Base-by-base conservation (phyloP, 2,888 invertebrate genomes). In the Acanthococcus lagerstroemiae region DNA sequence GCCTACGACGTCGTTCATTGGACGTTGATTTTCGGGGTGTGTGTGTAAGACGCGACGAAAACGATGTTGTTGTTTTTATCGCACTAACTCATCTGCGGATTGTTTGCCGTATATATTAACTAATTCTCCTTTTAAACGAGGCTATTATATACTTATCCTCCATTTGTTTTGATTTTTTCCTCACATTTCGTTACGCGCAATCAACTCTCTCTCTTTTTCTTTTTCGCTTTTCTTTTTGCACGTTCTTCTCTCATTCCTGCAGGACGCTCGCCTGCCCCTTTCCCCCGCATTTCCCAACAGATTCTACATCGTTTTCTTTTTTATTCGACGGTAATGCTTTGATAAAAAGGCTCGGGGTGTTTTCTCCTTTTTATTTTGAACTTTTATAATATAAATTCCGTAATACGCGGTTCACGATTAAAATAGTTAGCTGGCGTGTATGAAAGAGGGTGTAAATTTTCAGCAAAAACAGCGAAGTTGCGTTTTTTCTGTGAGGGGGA, bases 131-230 rank as follows among this genome's bases (percentile, higher is more conserved):
- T 66, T 56, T 66, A 66, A 66, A 66, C 66, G 66, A 56, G 27
- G 56, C 66, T 66, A 66, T 66, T 66, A 66, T 66, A 66, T 56
- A 66, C 66, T 66, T 66, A 66, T 66, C 66, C 66, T 66, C 66
- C 66, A 66, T 66, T 66, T 66, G 66, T 66, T 66, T 66, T 66
- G 55, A 65, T 65, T 55, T 65, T 65, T 55, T 48, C 46, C 55
- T 66, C 56, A 45, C 66, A 56, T 56, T 46, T 56, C 56, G 55
- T 66, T 66, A 55, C 56, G 56, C 66, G 46, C 66, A 56, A 56
- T 66, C 66, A 66, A 56, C 56, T 22, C 19, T 45, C 30, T 55
- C 63, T 44, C 54, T 63, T 22, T 26, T 63, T 22, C 54, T 26
- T 61, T 4, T n/a, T 63, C 17, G n/a, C 25, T 60, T 50, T 24